Evolutionary conservation across 1,140 invertebrate species (phyloP), one percentile per base, ranked within the genome.

Genomic region (Aphelinus atriplicis): DNA sequence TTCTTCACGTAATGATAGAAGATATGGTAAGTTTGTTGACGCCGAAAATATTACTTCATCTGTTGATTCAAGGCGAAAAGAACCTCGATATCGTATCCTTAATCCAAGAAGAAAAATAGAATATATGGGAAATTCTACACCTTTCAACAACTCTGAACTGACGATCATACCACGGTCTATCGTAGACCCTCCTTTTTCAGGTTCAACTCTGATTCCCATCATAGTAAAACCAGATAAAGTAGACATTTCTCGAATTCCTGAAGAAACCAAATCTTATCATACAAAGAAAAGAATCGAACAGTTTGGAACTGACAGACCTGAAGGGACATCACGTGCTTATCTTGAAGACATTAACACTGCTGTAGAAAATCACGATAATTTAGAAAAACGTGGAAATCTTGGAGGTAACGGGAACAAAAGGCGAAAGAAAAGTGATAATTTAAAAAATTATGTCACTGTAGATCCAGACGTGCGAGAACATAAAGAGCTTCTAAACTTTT

Each of bases 61-160:
- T 0, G 71, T 60, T 3, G 77, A 83, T 46, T 26, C 3, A 1
- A 79, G 82, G 72, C 80, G 83, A 77, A 80, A 76, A 47, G 84
- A 86, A 48, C 82, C 82, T 0, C 76, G 75, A 42, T 85, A 85
- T 48, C 83, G 82, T 69, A 63, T 73, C 7, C 60, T 78, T 4
- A 51, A 26, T 51, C 76, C 63, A 70, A 57, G 46, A 47, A 58
- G 58, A 7, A 2, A 4, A 26, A n/a, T 9, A 3, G 46, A 42
- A 55, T 9, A 26, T 26, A n/a, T 43, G 43, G 9, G 42, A 2
- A 53, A 7, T 9, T 51, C 60, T 51, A 65, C 10, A 45, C 26
- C 61, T n/a, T 7, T 50, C 4, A 46, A 74, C 1, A 1, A 1
- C 9, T 10, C 26, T 5, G 26, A 45, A 3, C 7, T 45, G 7